phyloP scores from a whole-genome alignment of 37 sponge, comb jelly and placozoan species.

The Spongilla lacustris region DNA sequence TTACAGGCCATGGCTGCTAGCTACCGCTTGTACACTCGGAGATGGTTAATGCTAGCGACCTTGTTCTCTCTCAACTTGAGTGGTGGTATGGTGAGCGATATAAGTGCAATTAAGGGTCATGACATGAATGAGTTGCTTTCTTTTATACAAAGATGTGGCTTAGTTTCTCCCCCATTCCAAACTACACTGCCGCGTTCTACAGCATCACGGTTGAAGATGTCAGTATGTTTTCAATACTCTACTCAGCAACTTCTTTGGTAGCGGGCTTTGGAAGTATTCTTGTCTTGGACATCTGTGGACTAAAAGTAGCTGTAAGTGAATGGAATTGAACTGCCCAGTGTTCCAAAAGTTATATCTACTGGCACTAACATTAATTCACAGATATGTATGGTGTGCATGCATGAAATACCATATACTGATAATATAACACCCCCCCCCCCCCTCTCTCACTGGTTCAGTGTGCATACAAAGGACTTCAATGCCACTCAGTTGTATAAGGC shows the following conservation, averaged over 20 bases:
- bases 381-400: too few relatives aligned
- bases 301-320: constrained; percentile 58
- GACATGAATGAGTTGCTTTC: not conserved
- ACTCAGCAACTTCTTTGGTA: constrained; percentile 40
- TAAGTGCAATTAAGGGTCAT: not conserved
- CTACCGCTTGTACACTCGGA: constrained; percentile 48
- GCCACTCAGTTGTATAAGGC: not conserved
- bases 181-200: constrained; percentile 43
- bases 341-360: too few relatives aligned
- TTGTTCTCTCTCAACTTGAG: constrained; percentile 68
- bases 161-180: constrained; percentile 67
- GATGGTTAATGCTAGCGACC: constrained; percentile 72
- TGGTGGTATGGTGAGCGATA: constrained; percentile 81
- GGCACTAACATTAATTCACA: too few relatives aligned
- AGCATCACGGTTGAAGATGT: constrained; percentile 31
- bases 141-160: constrained; percentile 51
- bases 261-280: constrained; percentile 58
- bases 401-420: too few relatives aligned
- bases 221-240: constrained; percentile 54
- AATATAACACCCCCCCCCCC: too few relatives aligned
- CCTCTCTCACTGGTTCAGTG: too few relatives aligned
- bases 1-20: not conserved
- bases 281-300: constrained; percentile 63
- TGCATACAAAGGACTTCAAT: too few relatives aligned
- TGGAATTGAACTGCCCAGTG: too few relatives aligned